Conservation (phyloP, 1,140 invertebrate species). For the Agraylea sexmaculata region DNA sequence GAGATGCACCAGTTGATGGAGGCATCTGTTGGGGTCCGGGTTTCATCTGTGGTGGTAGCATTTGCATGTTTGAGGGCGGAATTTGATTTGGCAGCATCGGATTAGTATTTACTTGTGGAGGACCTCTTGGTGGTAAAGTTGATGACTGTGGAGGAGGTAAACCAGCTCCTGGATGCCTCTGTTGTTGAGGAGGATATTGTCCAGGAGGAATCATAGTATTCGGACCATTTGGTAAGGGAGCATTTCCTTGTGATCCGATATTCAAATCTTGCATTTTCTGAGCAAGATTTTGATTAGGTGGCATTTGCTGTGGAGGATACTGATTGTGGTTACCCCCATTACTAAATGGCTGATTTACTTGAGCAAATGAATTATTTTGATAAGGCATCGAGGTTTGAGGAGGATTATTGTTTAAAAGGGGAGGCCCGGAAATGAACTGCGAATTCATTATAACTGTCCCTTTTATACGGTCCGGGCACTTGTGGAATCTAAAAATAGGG, state of each 20-base stretch:
- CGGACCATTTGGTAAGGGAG: slow-evolving; percentile 14
- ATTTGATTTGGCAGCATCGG: slow-evolving; percentile 28
- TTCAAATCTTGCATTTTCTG: slow-evolving; percentile 37
- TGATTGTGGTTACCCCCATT: slow-evolving; percentile 33
- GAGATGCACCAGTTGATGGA: slow-evolving; percentile 8
- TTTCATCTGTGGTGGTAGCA: slow-evolving; percentile 5
- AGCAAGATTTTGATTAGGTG: slow-evolving; percentile 27
- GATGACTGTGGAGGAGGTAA: too few relatives aligned
- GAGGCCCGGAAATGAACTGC: slow-evolving; percentile 33
- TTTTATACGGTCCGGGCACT: too few relatives aligned
- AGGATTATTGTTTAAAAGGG: slow-evolving; percentile 36
- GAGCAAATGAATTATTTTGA: slow-evolving; percentile 25
- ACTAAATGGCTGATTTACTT: slow-evolving; percentile 25
- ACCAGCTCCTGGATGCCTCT: too few relatives aligned
- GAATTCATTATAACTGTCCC: slow-evolving; percentile 15
- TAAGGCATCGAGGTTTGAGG: slow-evolving; percentile 30
- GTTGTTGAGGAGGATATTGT: slow-evolving; percentile 4
- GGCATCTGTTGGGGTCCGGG: slow-evolving; percentile 18
- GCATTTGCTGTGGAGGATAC: slow-evolving; percentile 29
- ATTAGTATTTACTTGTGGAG: too few relatives aligned
- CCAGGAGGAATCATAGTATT: neutral
- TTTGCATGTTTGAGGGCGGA: slow-evolving; percentile 29
- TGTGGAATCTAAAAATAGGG: too few relatives aligned
- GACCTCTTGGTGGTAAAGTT: too few relatives aligned
- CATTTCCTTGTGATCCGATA: slow-evolving; percentile 24